Conservation (phyloP, 2,888 invertebrate genomes). For the Copidosoma aretas region DNA sequence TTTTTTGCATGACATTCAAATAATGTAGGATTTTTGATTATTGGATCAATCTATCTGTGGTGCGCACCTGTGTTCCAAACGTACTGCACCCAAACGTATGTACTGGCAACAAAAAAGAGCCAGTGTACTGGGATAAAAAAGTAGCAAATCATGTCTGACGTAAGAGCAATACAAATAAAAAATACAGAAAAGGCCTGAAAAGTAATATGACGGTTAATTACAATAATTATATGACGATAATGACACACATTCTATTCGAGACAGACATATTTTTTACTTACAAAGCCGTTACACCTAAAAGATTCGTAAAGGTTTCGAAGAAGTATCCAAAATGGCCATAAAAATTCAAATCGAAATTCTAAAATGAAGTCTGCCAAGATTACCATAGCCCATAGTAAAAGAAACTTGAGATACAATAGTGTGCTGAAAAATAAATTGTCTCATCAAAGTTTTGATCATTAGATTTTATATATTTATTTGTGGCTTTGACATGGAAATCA, state of each 20-base stretch:
- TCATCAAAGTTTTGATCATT: background rate
- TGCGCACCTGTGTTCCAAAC: constrained; percentile 93
- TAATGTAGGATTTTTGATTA: background rate
- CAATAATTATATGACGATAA: too few relatives aligned
- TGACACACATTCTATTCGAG: background rate
- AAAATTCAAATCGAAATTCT: constrained; percentile 98
- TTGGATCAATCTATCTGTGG: constrained; percentile 13
- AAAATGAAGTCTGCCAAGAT: constrained; percentile 94
- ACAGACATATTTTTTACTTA: constrained; percentile 67
- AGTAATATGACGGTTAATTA: constrained; percentile 16
- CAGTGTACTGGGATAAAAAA: constrained; percentile 98
- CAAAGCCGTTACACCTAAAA: constrained; percentile 97
- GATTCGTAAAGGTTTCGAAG: constrained; percentile 95
- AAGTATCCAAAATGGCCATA: constrained; percentile 98
- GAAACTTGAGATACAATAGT: constrained; percentile 92
- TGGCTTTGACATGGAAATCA: background rate
- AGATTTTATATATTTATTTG: background rate
- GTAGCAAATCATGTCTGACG: constrained; percentile 98
- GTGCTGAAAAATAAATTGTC: constrained; percentile 73
- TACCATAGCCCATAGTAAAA: constrained; percentile 93
- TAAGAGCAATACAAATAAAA: constrained; percentile 96
- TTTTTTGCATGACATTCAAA: too few relatives aligned
- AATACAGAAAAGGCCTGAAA: constrained; percentile 95
- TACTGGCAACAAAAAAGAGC: constrained; percentile 97
- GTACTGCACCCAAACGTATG: constrained; percentile 98